phyloP scores from a whole-genome alignment of 2,113 vertebrate species.

The Rhineura floridana region DNA sequence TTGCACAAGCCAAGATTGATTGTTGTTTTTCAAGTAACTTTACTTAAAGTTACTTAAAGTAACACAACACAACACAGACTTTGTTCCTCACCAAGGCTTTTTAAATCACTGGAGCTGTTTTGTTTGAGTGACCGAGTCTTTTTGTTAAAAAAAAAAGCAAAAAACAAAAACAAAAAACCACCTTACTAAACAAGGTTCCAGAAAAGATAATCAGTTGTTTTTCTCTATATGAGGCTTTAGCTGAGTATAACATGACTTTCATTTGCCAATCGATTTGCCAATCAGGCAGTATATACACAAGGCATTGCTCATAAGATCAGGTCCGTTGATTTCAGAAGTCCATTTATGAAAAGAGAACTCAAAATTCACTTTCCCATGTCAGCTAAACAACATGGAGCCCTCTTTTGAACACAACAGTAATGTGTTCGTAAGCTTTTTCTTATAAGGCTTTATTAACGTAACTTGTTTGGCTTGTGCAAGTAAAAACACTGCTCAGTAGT shows the following conservation, averaged over 20 bases:
- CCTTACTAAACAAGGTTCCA: background rate
- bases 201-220: background rate
- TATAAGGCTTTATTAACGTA: constrained; percentile 31
- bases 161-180: constrained; percentile 5
- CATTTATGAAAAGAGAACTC: constrained; percentile 55
- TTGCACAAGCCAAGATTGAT: background rate
- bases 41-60: background rate
- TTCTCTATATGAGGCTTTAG: constrained; percentile 21
- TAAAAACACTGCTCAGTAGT: background rate
- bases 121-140: background rate
- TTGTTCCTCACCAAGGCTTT: background rate
- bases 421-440: constrained; percentile 22
- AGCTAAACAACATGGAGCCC: constrained; percentile 42
- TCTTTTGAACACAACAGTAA: constrained; percentile 35
- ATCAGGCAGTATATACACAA: constrained; percentile 39
- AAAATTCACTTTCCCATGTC: constrained; percentile 39
- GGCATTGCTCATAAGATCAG: constrained; percentile 48
- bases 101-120: background rate
- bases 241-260: constrained; percentile 34
- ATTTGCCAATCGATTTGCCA: constrained; percentile 50
- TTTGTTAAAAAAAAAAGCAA: background rate
- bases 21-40: background rate
- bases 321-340: constrained; percentile 48
- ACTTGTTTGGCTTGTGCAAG: constrained; percentile 45
- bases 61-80: background rate